These are phyloP conservation scores for Ia io DNA, from an alignment of 2,113 vertebrate species.

Conservation along the genomic window DNA sequence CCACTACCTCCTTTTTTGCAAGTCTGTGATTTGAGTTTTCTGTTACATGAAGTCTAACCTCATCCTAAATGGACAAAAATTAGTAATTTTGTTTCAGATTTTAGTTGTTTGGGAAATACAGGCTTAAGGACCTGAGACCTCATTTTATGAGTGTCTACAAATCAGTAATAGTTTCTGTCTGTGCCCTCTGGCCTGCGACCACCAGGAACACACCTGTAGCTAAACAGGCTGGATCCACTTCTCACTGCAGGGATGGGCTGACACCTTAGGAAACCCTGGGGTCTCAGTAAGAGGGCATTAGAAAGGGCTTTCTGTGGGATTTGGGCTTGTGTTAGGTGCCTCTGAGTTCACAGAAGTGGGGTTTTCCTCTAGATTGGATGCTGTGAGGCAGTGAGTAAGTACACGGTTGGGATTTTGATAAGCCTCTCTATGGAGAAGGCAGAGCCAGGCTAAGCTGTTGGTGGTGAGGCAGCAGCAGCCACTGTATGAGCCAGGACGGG, in stretches of 20 bases:
- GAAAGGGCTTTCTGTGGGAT: background rate
- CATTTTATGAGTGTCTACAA: background rate
- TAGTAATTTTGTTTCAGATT: background rate
- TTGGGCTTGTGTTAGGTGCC: background rate
- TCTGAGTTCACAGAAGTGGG: background rate
- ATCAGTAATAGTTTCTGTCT: background rate
- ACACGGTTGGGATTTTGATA: background rate
- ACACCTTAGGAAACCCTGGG: rapidly evolving
- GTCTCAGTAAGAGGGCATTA: background rate
- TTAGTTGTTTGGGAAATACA: background rate
- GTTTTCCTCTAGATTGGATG: background rate
- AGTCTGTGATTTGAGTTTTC: background rate
- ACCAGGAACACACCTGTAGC: background rate
- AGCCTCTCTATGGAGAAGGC: background rate
- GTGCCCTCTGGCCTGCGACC: background rate
- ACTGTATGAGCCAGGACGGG: background rate
- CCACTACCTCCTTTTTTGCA: background rate
- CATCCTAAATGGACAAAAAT: background rate
- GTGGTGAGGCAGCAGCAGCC: background rate
- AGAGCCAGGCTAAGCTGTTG: background rate
- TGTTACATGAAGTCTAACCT: background rate
- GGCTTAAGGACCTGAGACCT: background rate
- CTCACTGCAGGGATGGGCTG: background rate
- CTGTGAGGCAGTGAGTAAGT: background rate
- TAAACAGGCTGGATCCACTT: too few relatives aligned